Conservation (phyloP, 2,797 vertebrate species). For the Pachyuromys duprasi region DNA sequence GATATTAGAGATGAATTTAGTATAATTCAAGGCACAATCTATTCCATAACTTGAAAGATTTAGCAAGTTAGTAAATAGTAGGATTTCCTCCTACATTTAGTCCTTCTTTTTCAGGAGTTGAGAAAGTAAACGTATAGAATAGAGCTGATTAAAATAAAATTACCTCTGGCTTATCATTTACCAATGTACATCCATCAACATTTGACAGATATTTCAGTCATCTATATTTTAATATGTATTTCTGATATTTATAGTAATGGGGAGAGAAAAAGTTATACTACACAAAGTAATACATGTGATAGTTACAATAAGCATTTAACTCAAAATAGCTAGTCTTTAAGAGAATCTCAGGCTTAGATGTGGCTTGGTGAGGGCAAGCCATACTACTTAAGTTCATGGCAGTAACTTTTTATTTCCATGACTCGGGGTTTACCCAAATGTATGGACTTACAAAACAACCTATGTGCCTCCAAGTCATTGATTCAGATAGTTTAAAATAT, state of each 20-base stretch:
- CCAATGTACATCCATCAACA: neutral
- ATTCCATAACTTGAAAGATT: fast-evolving
- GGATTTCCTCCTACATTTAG: neutral
- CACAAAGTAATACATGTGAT: neutral
- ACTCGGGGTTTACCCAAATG: neutral
- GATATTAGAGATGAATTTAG: neutral
- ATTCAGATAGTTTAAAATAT: constrained; percentile 29
- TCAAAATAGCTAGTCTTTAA: neutral
- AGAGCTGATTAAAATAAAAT: neutral
- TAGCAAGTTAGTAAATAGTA: neutral
- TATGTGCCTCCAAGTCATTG: neutral
- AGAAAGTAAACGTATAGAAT: neutral
- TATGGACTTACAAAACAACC: neutral
- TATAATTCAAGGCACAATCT: neutral
- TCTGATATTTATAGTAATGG: neutral
- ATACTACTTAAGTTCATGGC: neutral
- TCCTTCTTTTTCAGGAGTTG: neutral
- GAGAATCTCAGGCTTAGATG: constrained; percentile 18
- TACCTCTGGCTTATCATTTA: neutral
- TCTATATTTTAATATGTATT: neutral
- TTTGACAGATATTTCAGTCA: neutral
- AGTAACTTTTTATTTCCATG: neutral
- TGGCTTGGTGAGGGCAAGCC: neutral
- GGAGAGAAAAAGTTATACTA: neutral
- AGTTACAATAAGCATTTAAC: constrained; percentile 20